Conservation (phyloP, 1,140 invertebrate genomes). For the Drosophila seguyi region DNA sequence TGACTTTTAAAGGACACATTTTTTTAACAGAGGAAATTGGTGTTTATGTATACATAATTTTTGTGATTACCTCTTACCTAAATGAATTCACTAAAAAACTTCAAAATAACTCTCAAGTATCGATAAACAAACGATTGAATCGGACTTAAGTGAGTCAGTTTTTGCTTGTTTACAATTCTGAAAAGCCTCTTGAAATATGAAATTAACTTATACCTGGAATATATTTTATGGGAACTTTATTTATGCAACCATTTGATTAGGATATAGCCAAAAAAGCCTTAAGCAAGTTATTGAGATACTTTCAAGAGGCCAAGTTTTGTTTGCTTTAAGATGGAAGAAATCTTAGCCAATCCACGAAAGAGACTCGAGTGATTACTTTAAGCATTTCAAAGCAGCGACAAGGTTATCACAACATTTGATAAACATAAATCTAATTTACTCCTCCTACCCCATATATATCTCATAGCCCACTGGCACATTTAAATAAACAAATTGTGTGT, state of each 20-base stretch:
- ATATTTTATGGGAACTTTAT: conserved; percentile 43
- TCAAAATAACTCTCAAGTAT: neutral
- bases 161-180: neutral
- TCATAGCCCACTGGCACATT: conserved; percentile 57
- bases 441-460: conserved; percentile 49
- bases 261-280: neutral
- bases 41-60: too few species aligned
- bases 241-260: conserved; percentile 22
- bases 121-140: neutral
- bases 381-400: conserved; percentile 28
- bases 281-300: neutral
- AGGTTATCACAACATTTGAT: conserved; percentile 61
- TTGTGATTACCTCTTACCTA: too few species aligned
- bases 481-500: conserved; percentile 49
- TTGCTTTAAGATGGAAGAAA: neutral
- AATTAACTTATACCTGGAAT: conserved; percentile 2
- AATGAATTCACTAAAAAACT: neutral
- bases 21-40: too few species aligned
- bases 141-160: neutral
- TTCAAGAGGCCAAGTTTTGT: neutral
- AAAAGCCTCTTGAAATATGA: neutral
- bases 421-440: conserved; percentile 60
- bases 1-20: too few species aligned
- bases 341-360: neutral
- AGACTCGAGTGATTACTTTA: conserved; percentile 5